A percentile compares a stretch with the other conserved stretches of the same genome.
Conservation (phyloP, 2,113 vertebrate species). For the Elephantulus edwardii region DNA sequence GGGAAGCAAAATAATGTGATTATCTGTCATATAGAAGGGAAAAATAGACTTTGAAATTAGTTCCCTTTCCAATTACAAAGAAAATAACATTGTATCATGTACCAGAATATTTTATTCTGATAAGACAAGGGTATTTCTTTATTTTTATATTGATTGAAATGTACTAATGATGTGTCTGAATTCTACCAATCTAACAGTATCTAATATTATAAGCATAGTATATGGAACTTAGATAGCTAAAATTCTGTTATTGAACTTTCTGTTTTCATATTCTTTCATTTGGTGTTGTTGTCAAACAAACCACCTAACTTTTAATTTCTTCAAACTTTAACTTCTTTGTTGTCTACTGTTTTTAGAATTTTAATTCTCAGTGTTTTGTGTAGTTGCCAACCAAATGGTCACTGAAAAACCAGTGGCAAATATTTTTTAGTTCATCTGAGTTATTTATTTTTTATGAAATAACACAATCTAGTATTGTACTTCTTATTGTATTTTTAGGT, state of each 20-base stretch:
- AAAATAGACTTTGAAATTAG: not conserved
- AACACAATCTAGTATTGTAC: too few relatives aligned
- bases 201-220: not conserved
- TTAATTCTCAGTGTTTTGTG: not conserved
- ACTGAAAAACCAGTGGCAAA: too few relatives aligned
- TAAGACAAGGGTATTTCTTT: not conserved
- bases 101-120: not conserved
- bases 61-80: not conserved
- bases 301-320: not conserved
- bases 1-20: not conserved
- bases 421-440: not conserved
- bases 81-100: not conserved
- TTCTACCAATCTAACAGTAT: not conserved
- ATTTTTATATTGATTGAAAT: not conserved
- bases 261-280: not conserved
- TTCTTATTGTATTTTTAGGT: too few relatives aligned
- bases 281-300: not conserved
- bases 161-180: not conserved
- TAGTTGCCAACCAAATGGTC: not conserved
- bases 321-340: not conserved
- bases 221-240: not conserved
- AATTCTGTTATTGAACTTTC: not conserved
- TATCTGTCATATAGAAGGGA: not conserved
- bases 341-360: not conserved
- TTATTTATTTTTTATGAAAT: too few relatives aligned